phyloP scores from a whole-genome alignment of 1,140 invertebrate species.

The Acromyrmex echinatior region DNA sequence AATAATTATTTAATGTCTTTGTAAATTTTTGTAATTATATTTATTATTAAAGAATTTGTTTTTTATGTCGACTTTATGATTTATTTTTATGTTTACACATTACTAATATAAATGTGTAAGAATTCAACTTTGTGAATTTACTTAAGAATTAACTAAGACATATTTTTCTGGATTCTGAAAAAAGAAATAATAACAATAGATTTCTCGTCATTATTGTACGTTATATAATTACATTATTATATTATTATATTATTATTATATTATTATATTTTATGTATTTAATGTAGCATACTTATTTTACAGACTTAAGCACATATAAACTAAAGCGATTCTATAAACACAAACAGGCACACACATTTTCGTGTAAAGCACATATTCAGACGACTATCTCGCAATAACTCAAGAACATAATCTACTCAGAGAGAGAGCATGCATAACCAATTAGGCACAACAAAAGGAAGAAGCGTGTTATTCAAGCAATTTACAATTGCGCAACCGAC shows the following conservation, averaged over 20 bases:
- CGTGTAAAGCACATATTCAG: neutral
- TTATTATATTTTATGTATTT: too few species aligned
- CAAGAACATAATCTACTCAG: neutral
- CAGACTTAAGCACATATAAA: slow-evolving; percentile 39
- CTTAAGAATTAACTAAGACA: slow-evolving; percentile 65
- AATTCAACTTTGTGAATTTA: neutral
- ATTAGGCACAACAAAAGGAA: slow-evolving; percentile 6
- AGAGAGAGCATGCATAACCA: slow-evolving; percentile 17
- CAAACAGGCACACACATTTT: neutral
- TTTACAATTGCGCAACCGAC: slow-evolving; percentile 19
- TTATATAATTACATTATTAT: neutral
- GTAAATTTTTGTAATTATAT: neutral
- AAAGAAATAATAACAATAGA: slow-evolving; percentile 12
- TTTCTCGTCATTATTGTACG: slow-evolving; percentile 2
- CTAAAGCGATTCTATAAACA: slow-evolving; percentile 39
- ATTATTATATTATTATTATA: too few species aligned
- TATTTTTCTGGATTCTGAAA: slow-evolving; percentile 60
- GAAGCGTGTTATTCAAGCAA: slow-evolving; percentile 23
- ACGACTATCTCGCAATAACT: slow-evolving; percentile 28
- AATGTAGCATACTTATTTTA: too few species aligned
- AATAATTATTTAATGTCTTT: neutral
- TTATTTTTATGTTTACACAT: neutral
- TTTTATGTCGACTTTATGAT: neutral
- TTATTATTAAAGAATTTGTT: neutral
- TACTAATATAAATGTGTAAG: neutral